These are phyloP conservation scores for Atlantisia rogersi DNA, from an alignment of 2,113 vertebrate species.

Conservation along the genomic window DNA sequence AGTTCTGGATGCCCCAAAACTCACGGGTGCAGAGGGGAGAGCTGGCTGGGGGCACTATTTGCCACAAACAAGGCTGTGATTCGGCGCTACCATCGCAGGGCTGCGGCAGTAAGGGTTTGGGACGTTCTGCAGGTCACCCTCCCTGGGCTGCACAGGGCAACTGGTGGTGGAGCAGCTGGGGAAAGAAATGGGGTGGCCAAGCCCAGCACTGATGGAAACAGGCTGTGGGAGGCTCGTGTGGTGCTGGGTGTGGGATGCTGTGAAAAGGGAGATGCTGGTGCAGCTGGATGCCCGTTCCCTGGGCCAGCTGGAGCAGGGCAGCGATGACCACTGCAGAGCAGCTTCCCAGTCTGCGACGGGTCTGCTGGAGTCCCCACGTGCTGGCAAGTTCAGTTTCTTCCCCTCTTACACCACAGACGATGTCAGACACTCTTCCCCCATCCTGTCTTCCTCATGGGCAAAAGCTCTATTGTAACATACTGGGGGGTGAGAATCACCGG, in stretches of 20 bases:
- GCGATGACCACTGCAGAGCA: not conserved
- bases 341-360: not conserved
- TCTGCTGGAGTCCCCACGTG: not conserved
- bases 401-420: not conserved
- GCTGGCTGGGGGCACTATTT: not conserved
- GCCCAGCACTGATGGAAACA: not conserved
- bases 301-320: accelerated
- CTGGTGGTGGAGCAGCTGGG: not conserved
- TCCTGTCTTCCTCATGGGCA: not conserved
- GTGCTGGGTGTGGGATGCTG: not conserved
- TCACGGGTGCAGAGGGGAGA: accelerated
- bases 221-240: not conserved
- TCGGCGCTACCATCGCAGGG: accelerated
- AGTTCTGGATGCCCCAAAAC: not conserved
- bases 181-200: not conserved
- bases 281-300: accelerated
- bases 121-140: not conserved
- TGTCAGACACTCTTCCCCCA: not conserved
- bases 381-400: not conserved
- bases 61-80: accelerated
- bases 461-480: not conserved
- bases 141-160: not conserved
- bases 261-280: not conserved
- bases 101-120: accelerated
- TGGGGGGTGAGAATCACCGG: accelerated